A percentile compares a stretch with the other conserved stretches of the same genome.
phyloP scores from a whole-genome alignment of 2,113 vertebrate species.

The Arizona elegans region DNA sequence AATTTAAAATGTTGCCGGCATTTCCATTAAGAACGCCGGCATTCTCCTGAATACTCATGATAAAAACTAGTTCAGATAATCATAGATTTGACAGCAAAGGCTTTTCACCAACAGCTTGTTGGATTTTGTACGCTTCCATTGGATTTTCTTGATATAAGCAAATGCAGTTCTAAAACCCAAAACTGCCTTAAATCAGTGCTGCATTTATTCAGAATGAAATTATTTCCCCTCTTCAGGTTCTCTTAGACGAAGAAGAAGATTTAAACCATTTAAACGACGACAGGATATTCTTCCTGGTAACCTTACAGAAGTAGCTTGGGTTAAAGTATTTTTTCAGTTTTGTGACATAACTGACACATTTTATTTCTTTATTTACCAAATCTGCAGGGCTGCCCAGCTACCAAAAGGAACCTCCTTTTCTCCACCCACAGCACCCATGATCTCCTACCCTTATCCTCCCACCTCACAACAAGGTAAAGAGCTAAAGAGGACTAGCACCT shows the following conservation, averaged over 20 bases:
- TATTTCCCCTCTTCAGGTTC: neutral
- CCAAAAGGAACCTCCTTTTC: neutral
- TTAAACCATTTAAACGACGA: neutral
- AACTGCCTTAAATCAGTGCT: neutral
- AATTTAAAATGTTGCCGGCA: neutral
- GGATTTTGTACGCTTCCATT: neutral
- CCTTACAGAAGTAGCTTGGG: neutral
- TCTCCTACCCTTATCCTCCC: neutral
- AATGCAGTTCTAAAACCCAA: neutral
- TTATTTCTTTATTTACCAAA: neutral
- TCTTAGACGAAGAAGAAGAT: neutral
- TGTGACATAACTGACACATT: neutral
- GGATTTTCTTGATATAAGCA: neutral
- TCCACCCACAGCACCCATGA: neutral
- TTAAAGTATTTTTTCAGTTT: neutral
- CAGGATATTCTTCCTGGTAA: neutral
- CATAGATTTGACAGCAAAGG: slow-evolving; percentile 7
- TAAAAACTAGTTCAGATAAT: neutral
- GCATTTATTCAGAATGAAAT: neutral
- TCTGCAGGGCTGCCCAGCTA: neutral
- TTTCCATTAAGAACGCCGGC: neutral
- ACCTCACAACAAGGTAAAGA: neutral
- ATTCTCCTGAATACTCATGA: neutral
- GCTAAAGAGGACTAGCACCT: neutral
- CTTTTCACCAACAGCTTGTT: neutral